These are phyloP conservation scores for Agrypnus murinus DNA, from an alignment of 2,888 invertebrate species.

Conservation along the genomic window DNA sequence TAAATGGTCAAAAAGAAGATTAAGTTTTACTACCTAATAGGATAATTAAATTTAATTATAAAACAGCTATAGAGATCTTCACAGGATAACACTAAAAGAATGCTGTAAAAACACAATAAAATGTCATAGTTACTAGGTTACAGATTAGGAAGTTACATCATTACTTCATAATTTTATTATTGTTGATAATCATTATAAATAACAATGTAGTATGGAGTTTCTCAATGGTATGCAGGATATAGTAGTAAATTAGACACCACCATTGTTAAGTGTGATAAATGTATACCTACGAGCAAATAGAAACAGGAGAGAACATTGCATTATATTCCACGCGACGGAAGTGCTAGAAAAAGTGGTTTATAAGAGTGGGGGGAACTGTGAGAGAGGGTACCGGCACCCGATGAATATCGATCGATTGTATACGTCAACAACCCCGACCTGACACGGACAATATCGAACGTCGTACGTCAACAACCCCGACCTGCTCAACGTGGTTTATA, in stretches of 20 bases:
- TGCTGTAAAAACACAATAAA: conserved; percentile 17
- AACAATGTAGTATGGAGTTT: conserved; percentile 2
- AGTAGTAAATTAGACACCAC: not conserved
- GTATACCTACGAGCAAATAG: too few relatives aligned
- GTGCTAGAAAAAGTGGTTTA: too few relatives aligned
- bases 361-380: too few relatives aligned
- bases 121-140: not conserved
- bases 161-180: conserved; percentile 9
- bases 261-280: too few relatives aligned
- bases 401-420: too few relatives aligned
- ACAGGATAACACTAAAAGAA: conserved; percentile 16
- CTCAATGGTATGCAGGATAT: conserved; percentile 9
- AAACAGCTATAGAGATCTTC: not conserved
- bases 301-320: too few relatives aligned
- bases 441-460: too few relatives aligned
- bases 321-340: too few relatives aligned
- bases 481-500: too few relatives aligned
- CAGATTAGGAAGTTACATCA: conserved; percentile 8
- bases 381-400: too few relatives aligned
- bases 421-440: too few relatives aligned
- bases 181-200: conserved; percentile 8
- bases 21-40: not conserved
- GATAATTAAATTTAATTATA: conserved; percentile 17
- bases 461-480: too few relatives aligned
- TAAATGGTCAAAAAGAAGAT: not conserved